Percentiles rank a stretch among this genome's conserved stretches.
These are phyloP conservation scores for Pseudocheirus occidentalis DNA, from an alignment of 2,797 vertebrate genomes.

Conservation along the genomic window DNA sequence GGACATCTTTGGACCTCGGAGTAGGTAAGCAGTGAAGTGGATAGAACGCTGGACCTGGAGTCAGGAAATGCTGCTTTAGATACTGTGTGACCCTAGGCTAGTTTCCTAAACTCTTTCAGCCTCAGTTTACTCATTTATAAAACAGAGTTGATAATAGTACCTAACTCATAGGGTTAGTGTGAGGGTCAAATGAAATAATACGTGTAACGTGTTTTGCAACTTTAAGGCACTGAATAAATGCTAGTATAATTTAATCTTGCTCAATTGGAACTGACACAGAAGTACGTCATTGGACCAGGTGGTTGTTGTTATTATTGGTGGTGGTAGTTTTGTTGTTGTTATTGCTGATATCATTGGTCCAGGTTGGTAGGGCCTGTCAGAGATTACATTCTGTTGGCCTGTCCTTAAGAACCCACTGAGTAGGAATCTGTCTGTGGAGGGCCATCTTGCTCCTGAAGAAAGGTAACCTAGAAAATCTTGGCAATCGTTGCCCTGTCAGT, in stretches of 20 bases:
- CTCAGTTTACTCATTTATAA: background rate
- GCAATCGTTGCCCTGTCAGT: background rate
- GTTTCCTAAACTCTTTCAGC: background rate
- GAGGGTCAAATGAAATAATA: background rate
- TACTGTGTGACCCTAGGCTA: background rate
- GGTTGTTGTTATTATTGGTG: background rate
- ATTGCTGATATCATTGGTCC: background rate
- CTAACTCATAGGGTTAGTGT: background rate
- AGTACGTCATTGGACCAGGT: background rate
- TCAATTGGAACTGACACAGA: background rate
- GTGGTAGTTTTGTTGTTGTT: background rate
- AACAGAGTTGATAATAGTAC: background rate
- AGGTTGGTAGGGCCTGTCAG: background rate
- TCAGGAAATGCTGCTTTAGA: background rate
- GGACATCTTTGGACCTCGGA: background rate
- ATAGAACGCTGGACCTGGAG: background rate
- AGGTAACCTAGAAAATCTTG: slow-evolving; percentile 1
- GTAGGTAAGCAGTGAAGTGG: background rate
- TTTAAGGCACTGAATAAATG: background rate
- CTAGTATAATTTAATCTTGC: background rate
- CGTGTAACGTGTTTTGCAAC: background rate
- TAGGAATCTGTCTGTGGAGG: background rate
- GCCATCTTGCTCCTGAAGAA: background rate
- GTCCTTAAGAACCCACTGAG: background rate
- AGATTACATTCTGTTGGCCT: background rate